Evolutionary conservation across 2,888 invertebrate genomes (phyloP), one percentile per base, ranked within the genome.

Genomic region (Ectemnius lituratus): DNA sequence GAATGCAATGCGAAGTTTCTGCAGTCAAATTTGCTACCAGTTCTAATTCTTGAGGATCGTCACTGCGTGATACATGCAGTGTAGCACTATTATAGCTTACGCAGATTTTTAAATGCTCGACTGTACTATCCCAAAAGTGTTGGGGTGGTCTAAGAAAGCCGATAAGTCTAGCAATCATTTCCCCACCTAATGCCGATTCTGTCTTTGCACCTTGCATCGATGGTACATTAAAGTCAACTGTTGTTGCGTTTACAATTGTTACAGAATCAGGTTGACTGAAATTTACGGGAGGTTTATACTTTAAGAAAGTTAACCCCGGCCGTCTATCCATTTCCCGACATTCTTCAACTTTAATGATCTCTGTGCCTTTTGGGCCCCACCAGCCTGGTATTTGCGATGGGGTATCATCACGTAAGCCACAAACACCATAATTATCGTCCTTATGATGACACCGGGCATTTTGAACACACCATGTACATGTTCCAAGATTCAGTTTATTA

Each of bases 401-500:
- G 23, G 95, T 95, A 85, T 96, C 96, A 87, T 97, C 96, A 73
- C 93, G 91, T 56, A 93, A 87, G 0, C 97, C 97, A 84, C 97
- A 97, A 8, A 96, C 95, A 0, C 97, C 97, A 83, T 95, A 95
- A 88, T 94, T 95, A 89, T 96, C 96, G 86, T 96, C 95, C 86
- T 95, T 95, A 84, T 96, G 96, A 89, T 97, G 97, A 88, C 98
- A 98, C 57, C 96, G 93, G 0, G 97, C 97, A 87, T 97, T 97
- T 88, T 98, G 97, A 1, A 98, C 97, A 89, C 98, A 98, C 98
- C 98, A 98, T 57, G 95, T 95, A 87, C 97, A 97, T 82, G 96
- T 95, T 66, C 95, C 95, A 2, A 96, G 91, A 23, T 96, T 95
- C 67, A 96, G 90, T 87, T 96, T 96, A 81, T 95, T 94, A 65